Conservation (phyloP, 2,797 vertebrate species). For the Geotria australis region DNA sequence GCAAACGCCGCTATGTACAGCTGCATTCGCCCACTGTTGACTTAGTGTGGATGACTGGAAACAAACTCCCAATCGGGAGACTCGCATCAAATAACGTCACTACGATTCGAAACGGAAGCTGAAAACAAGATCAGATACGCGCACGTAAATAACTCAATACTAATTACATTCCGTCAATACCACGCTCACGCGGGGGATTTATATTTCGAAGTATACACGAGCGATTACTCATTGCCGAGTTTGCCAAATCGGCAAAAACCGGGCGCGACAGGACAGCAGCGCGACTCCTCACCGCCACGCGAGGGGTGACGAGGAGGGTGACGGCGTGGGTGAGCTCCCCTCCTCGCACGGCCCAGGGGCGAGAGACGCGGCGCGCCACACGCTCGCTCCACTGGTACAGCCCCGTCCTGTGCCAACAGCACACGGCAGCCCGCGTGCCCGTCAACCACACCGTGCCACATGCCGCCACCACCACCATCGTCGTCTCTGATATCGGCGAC, state of each 20-base stretch:
- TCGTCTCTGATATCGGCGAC: background rate
- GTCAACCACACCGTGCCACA: background rate
- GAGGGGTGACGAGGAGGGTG: slow-evolving; percentile 54
- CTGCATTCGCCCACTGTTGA: too few relatives aligned
- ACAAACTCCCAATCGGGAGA: too few relatives aligned
- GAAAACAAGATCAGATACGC: too few relatives aligned
- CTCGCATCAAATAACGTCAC: too few relatives aligned
- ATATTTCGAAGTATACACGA: background rate
- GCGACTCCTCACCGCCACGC: slow-evolving; percentile 38
- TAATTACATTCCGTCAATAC: too few relatives aligned
- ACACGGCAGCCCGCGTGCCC: background rate
- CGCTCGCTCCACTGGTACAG: slow-evolving; percentile 80
- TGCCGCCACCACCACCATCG: background rate
- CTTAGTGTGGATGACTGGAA: too few relatives aligned
- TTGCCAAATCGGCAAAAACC: background rate
- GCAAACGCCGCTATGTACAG: too few relatives aligned
- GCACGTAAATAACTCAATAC: too few relatives aligned
- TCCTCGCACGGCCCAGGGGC: slow-evolving; percentile 46
- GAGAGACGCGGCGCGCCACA: slow-evolving; percentile 33
- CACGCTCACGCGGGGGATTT: too few relatives aligned
- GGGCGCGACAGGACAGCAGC: background rate
- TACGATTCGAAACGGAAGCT: too few relatives aligned
- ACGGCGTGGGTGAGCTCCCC: slow-evolving; percentile 37
- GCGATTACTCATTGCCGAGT: background rate
- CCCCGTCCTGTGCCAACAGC: slow-evolving; percentile 32